Percentiles rank a stretch among this genome's conserved stretches.
Evolutionary conservation across 2,113 vertebrate genomes (phyloP).

Genomic region (Petromus typicus): DNA sequence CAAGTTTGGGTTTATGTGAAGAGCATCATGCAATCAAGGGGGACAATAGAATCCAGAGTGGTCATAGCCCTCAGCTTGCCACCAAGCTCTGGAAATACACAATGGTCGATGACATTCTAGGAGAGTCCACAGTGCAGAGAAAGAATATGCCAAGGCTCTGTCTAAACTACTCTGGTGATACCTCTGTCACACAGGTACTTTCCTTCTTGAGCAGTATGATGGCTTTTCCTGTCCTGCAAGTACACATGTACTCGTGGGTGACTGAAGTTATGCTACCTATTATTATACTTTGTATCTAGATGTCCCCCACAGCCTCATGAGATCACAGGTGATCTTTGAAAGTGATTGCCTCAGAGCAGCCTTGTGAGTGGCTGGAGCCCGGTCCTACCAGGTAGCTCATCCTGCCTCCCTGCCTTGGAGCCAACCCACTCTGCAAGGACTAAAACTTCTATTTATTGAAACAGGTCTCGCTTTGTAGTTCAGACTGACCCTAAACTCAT

Average conservation of each 20-base stretch:
- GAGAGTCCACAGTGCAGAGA: background rate
- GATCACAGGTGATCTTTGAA: background rate
- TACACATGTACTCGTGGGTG: background rate
- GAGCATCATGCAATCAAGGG: background rate
- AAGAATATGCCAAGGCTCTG: background rate
- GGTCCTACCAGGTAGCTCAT: background rate
- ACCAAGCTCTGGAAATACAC: background rate
- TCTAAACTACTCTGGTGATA: background rate
- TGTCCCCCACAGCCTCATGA: background rate
- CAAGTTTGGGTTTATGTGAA: slow-evolving; percentile 24
- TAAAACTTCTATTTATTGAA: background rate
- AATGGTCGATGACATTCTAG: background rate
- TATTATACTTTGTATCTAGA: background rate
- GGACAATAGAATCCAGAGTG: background rate
- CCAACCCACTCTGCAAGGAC: background rate
- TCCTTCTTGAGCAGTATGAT: background rate
- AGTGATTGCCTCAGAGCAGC: background rate
- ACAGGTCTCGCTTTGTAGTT: too few species aligned
- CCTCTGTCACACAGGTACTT: background rate
- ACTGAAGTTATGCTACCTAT: background rate
- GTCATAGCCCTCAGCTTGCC: background rate
- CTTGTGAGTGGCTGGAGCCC: background rate
- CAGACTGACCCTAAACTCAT: too few species aligned
- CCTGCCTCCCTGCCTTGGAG: background rate
- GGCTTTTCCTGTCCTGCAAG: background rate